Conservation (phyloP, 2,888 invertebrate genomes). For the Tortricodes alternella region DNA sequence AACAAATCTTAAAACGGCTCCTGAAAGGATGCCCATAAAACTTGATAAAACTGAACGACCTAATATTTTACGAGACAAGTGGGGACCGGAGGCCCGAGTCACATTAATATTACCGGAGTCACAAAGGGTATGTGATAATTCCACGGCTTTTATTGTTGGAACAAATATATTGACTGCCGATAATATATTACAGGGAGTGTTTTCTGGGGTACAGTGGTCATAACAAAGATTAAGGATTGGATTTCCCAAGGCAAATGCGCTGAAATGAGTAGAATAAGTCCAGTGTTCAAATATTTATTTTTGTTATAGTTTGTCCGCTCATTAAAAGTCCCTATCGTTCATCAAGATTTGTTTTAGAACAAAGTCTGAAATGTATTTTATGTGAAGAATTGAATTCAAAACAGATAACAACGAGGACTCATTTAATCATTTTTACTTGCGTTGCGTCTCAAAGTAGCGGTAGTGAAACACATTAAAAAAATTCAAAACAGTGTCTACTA, state of each 20-base stretch:
- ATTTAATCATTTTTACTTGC: too few relatives aligned
- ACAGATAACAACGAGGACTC: too few relatives aligned
- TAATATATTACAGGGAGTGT: neutral
- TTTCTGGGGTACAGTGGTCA: neutral
- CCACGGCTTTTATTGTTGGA: slow-evolving; percentile 11
- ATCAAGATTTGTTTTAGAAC: too few relatives aligned
- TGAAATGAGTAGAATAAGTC: neutral
- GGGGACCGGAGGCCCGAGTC: neutral
- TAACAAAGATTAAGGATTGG: neutral
- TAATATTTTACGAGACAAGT: neutral
- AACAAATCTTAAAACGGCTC: neutral
- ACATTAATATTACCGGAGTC: slow-evolving; percentile 11
- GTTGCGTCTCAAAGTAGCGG: too few relatives aligned
- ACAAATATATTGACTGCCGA: slow-evolving; percentile 6
- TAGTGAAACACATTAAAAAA: too few relatives aligned
- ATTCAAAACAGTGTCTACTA: too few relatives aligned
- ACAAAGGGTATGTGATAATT: slow-evolving; percentile 4
- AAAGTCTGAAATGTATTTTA: too few relatives aligned
- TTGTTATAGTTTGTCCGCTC: too few relatives aligned
- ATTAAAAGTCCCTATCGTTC: too few relatives aligned
- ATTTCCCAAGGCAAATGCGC: too few relatives aligned
- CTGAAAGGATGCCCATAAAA: neutral
- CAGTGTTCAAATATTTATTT: too few relatives aligned
- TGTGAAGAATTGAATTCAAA: too few relatives aligned
- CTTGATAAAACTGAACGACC: neutral